Evolutionary conservation across 2,888 invertebrate species (phyloP).

Genomic region (Steinernema scapterisci): DNA sequence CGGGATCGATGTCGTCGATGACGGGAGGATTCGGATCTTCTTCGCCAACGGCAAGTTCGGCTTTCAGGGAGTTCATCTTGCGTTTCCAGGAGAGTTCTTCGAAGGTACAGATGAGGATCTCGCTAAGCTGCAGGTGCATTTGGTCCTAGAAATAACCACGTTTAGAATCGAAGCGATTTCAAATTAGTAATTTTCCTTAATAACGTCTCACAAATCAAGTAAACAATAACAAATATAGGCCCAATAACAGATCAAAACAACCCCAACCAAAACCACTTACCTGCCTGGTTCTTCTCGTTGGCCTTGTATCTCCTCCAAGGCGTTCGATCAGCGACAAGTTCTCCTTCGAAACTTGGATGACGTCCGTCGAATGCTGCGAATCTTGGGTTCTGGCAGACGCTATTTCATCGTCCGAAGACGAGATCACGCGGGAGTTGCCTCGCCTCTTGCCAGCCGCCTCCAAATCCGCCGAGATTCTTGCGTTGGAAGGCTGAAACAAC

Average conservation of each 20-base stretch:
- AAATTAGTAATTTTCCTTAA: not conserved
- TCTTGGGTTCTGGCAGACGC: not conserved
- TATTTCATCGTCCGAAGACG: conserved; percentile 6
- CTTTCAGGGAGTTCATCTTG: conserved; percentile 36
- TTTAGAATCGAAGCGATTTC: not conserved
- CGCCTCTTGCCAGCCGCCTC: not conserved
- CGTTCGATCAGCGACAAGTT: conserved; percentile 7
- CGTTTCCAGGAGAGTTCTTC: conserved; percentile 42
- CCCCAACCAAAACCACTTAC: not conserved
- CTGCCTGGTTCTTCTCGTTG: not conserved
- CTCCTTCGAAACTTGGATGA: not conserved
- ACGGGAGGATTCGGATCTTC: conserved; percentile 10
- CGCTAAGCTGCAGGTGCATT: conserved; percentile 45
- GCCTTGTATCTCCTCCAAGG: conserved; percentile 2
- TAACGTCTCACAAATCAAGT: not conserved
- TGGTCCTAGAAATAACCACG: conserved; percentile 44
- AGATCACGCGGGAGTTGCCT: not conserved
- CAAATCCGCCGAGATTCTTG: not conserved
- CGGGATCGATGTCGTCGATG: not conserved
- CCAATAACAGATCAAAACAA: not conserved
- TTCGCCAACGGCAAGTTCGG: conserved; percentile 38
- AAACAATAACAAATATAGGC: too few species aligned
- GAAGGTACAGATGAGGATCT: conserved; percentile 40
- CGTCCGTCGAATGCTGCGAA: not conserved
- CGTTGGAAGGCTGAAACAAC: not conserved